Evolutionary conservation across 1,140 invertebrate species (phyloP).

Genomic region (Drosophila melanica): DNA sequence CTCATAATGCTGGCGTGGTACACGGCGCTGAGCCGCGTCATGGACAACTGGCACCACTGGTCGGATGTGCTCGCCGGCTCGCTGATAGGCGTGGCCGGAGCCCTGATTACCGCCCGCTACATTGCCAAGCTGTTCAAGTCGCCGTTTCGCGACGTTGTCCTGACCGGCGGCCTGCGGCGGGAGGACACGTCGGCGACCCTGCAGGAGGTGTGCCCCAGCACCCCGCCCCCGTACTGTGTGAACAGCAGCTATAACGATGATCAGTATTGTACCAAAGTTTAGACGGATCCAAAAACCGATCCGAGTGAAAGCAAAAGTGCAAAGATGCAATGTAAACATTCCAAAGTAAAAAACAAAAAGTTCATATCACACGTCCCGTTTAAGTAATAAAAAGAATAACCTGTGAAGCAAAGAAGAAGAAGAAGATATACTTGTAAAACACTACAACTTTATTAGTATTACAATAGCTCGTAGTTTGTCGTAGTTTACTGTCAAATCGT

Average conservation of each 20-base stretch:
- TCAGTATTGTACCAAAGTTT: constrained; percentile 73
- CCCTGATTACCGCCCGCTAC: constrained; percentile 66
- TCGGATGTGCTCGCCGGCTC: constrained; percentile 72
- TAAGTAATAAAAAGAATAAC: constrained; percentile 25
- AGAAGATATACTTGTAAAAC: neutral
- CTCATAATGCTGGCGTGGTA: constrained; percentile 84
- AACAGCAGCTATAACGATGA: constrained; percentile 59
- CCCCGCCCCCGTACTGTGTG: constrained; percentile 69
- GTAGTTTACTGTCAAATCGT: constrained; percentile 11
- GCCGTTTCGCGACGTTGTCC: constrained; percentile 13
- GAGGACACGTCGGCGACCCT: constrained; percentile 72
- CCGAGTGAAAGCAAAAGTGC: constrained; percentile 18
- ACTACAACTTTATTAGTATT: constrained; percentile 9
- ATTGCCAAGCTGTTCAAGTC: constrained; percentile 61
- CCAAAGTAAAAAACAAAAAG: constrained; percentile 48
- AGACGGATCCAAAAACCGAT: neutral
- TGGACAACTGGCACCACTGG: constrained; percentile 82
- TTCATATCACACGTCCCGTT: neutral
- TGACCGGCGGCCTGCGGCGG: constrained; percentile 44
- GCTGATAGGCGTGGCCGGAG: constrained; percentile 59
- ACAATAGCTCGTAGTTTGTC: constrained; percentile 1
- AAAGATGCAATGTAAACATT: constrained; percentile 38
- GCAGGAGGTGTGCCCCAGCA: constrained; percentile 68
- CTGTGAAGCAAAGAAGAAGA: constrained; percentile 1
- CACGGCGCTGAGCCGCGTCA: constrained; percentile 73